Base-by-base conservation (phyloP, 2,797 vertebrate genomes). In the Phalloptychus januarius region DNA sequence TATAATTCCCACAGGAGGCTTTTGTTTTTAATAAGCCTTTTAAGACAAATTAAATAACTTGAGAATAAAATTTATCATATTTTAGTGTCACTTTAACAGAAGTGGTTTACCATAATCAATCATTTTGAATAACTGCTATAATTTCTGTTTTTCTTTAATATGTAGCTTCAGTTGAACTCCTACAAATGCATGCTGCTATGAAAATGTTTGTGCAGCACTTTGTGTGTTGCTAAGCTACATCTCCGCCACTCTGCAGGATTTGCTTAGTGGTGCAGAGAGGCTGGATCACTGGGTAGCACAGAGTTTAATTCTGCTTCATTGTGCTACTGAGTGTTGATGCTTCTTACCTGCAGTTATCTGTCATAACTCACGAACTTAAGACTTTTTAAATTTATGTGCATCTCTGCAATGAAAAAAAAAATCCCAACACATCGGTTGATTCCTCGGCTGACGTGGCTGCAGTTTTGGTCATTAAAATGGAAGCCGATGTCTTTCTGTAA, bases 141-240 rank as follows among this genome's bases (percentile, higher is more conserved):
- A 70, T 42, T 70, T n/a, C 11, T 44, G 40, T 13, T 42, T 40
- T 40, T 38, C 56, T n/a, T 56, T 54, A 38, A 8, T 23, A 12
- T 42, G 61, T 23, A 46, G 10, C 31, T 56, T 74, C 23, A n/a
- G 13, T 8, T 61, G 56, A 46, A 63, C 18, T 33, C 18, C 23
- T 65, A 44, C 5, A 36, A 33, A 31, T 33, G 28, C 11, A 45
- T 31, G 28, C 31, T 36, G 56, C 28, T 33, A 48, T n/a, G 33
- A 33, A 63, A 20, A 48, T 67, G 46, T 67, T 50, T 28, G 15
- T 52, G 45, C 33, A 31, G 28, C 15, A 6, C 28, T 36, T 46
- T 46, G 56, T 33, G 42, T 36, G 75, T 69, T 76, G 75, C 75
- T 69, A 48, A 20, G 46, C 45, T 52, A 69, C 74, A 50, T 48